Evolutionary conservation across 2,113 vertebrate genomes (phyloP).

Genomic region (Cyprinus carpio): DNA sequence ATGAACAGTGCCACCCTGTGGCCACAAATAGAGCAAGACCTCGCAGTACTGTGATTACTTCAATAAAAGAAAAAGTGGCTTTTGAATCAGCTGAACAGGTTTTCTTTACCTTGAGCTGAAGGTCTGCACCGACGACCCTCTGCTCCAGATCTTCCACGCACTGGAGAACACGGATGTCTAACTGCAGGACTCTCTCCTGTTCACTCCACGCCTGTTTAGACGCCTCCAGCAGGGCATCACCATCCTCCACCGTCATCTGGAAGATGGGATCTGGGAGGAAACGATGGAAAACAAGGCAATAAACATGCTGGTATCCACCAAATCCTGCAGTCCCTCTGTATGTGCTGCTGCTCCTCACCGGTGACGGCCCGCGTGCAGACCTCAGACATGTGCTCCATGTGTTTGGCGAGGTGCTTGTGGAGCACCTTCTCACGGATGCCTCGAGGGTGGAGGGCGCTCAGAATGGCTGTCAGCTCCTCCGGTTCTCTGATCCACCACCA

Average conservation of each 20-base stretch:
- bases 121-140: slow-evolving; percentile 85
- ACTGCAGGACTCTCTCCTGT: slow-evolving; percentile 80
- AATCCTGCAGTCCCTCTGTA: neutral
- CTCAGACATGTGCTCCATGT: slow-evolving; percentile 88
- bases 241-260: slow-evolving; percentile 70
- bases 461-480: slow-evolving; percentile 80
- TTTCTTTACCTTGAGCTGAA: slow-evolving; percentile 85
- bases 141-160: slow-evolving; percentile 94
- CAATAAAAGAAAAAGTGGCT: neutral
- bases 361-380: slow-evolving; percentile 78
- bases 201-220: slow-evolving; percentile 81
- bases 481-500: slow-evolving; percentile 94
- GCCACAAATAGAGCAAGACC: neutral
- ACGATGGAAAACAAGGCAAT: neutral
- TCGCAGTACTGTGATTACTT: neutral
- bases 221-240: slow-evolving; percentile 70
- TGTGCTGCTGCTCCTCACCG: slow-evolving; percentile 71
- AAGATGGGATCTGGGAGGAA: slow-evolving; percentile 80
- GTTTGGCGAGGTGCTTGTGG: slow-evolving; percentile 92
- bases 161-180: slow-evolving; percentile 83
- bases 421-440: slow-evolving; percentile 90
- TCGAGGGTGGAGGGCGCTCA: slow-evolving; percentile 85
- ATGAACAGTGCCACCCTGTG: neutral
- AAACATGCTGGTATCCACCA: neutral
- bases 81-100: neutral